A percentile compares a stretch with the other conserved stretches of the same genome.
These are phyloP conservation scores for Lithophane ornitopus DNA, from an alignment of 2,888 invertebrate species.

Conservation along the genomic window DNA sequence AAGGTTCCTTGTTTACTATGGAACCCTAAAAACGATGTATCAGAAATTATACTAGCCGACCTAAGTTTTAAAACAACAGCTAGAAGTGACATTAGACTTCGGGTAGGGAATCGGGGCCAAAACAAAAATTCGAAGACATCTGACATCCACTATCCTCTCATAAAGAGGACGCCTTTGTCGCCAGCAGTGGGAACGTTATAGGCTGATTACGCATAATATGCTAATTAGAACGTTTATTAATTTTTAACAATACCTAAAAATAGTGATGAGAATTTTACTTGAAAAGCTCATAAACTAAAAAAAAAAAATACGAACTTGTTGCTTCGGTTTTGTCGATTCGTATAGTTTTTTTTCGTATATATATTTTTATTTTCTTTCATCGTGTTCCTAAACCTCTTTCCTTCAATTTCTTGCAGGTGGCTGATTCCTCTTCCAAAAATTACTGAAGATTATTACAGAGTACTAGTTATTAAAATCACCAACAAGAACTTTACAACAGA, in stretches of 20 bases:
- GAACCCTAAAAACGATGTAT: too few species aligned
- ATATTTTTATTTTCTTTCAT: too few species aligned
- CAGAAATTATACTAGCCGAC: too few species aligned
- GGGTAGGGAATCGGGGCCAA: neutral
- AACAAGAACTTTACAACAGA: constrained; percentile 41
- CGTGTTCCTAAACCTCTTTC: neutral
- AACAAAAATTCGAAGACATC: neutral
- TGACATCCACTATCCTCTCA: neutral
- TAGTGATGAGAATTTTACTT: neutral
- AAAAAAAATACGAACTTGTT: neutral
- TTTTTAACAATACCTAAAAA: neutral
- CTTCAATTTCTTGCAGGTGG: constrained; percentile 48
- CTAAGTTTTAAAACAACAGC: too few species aligned
- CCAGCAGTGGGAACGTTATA: too few species aligned
- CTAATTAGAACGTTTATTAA: too few species aligned
- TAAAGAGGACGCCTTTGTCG: too few species aligned
- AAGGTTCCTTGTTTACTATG: too few species aligned
- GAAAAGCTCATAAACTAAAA: neutral
- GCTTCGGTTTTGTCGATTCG: neutral
- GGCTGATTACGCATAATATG: too few species aligned
- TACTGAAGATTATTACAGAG: constrained; percentile 68
- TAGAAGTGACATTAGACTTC: too few species aligned
- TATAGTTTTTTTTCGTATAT: neutral
- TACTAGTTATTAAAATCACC: constrained; percentile 38
- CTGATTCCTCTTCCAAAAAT: constrained; percentile 57